A percentile compares a stretch with the other conserved stretches of the same genome.
Evolutionary conservation across 2,888 invertebrate species (phyloP).

Genomic region (Diarsia rubi): DNA sequence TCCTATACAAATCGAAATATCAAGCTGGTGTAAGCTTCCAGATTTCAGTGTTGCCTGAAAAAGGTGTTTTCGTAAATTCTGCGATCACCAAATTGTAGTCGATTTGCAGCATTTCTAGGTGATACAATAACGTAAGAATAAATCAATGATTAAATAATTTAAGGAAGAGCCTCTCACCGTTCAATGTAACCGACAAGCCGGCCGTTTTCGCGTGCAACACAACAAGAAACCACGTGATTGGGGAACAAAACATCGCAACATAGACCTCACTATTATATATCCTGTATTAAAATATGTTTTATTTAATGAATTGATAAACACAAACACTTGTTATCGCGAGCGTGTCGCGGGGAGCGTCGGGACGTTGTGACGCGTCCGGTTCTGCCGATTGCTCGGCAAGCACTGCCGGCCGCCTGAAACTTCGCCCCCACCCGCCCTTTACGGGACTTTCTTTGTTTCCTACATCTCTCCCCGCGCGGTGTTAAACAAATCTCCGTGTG

Average conservation of each 20-base stretch:
- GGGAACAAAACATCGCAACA: conserved; percentile 74
- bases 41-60: conserved; percentile 1
- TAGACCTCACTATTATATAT: conserved; percentile 53
- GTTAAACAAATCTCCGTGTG: conserved; percentile 82
- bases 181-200: conserved; percentile 67
- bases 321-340: conserved; percentile 75
- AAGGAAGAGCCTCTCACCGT: conserved; percentile 70
- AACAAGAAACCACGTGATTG: conserved; percentile 52
- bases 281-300: conserved; percentile 45
- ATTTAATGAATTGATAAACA: conserved; percentile 69
- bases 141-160: conserved; percentile 33
- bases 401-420: conserved; percentile 79
- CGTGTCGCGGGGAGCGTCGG: conserved; percentile 57
- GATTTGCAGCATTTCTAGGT: neutral
- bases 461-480: conserved; percentile 79
- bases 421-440: conserved; percentile 84
- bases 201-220: conserved; percentile 64
- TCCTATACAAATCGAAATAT: conserved; percentile 30
- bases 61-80: conserved; percentile 2
- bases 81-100: neutral
- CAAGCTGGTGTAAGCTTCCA: conserved; percentile 27
- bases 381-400: conserved; percentile 81
- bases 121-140: neutral
- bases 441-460: conserved; percentile 89
- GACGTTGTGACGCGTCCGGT: conserved; percentile 68